Evolutionary conservation across 2,888 invertebrate species (phyloP).

Genomic region (Nomada hirtipes): DNA sequence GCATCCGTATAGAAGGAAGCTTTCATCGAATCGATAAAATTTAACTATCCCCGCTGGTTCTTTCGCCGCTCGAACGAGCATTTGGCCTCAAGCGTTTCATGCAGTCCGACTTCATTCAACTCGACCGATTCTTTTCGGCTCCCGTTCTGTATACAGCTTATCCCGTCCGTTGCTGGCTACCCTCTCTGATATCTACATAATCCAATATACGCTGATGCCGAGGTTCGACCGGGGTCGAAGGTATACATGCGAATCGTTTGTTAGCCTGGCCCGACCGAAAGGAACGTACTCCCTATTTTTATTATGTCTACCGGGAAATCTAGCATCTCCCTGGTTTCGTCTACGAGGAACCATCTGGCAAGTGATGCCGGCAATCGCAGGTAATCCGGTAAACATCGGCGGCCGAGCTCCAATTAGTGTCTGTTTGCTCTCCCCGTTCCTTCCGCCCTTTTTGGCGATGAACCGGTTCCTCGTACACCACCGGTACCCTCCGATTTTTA

Average conservation of each 20-base stretch:
- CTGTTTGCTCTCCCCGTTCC: conserved; percentile 72
- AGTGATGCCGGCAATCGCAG: conserved; percentile 59
- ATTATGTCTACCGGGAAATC: conserved; percentile 82
- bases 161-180: conserved; percentile 62
- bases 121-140: conserved; percentile 55
- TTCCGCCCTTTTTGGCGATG: conserved; percentile 53
- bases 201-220: conserved; percentile 77
- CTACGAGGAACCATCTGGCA: conserved; percentile 73
- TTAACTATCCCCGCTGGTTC: conserved; percentile 49
- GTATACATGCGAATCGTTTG: conserved; percentile 75
- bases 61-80: conserved; percentile 51
- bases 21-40: conserved; percentile 63
- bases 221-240: conserved; percentile 69
- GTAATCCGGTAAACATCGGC: conserved; percentile 73
- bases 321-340: conserved; percentile 66
- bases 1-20: conserved; percentile 14
- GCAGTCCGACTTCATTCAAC: conserved; percentile 66
- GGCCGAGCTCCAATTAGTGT: conserved; percentile 77
- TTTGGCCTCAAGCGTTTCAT: conserved; percentile 57
- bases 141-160: conserved; percentile 67
- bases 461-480: conserved; percentile 47
- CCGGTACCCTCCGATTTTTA: conserved; percentile 54
- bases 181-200: conserved; percentile 76
- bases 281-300: conserved; percentile 71
- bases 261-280: conserved; percentile 63